Percentiles rank a stretch among this genome's conserved stretches.
Evolutionary conservation across 2,888 invertebrate species (phyloP).

Genomic region (Julus scandinavius): DNA sequence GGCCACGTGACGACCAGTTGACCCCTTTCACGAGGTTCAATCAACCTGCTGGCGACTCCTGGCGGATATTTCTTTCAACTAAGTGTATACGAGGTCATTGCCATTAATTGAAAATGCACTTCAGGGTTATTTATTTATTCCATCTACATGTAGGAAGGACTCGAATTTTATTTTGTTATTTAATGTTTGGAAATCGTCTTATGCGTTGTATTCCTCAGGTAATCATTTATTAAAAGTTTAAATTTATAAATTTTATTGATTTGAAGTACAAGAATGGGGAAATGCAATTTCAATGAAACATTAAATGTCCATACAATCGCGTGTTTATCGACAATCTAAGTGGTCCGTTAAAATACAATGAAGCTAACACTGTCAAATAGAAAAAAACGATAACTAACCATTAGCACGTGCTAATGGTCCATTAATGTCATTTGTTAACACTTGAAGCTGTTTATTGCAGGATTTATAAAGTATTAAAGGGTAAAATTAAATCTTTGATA

Average conservation of each 20-base stretch:
- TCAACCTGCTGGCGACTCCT: not conserved
- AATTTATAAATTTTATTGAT: not conserved
- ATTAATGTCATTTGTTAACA: no score
- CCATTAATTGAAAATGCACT: not conserved
- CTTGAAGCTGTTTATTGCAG: no score
- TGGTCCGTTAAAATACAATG: no score
- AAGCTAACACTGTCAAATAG: no score
- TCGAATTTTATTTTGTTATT: not conserved
- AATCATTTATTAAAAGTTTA: not conserved
- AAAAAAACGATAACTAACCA: no score
- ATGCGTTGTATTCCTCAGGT: not conserved
- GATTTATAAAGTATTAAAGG: no score
- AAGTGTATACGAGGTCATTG: not conserved
- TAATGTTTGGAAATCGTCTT: not conserved
- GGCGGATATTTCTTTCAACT: not conserved
- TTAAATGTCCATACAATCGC: no score
- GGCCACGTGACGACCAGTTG: conserved; percentile 20
- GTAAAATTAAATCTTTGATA: no score
- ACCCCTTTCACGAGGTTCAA: not conserved
- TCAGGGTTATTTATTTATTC: not conserved
- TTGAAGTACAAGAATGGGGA: no score
- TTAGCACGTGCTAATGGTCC: no score
- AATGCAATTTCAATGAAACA: no score
- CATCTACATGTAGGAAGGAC: not conserved
- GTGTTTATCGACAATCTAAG: no score